Evolutionary conservation across 2,888 invertebrate species (phyloP).

Genomic region (Drosophila tanythrix): DNA sequence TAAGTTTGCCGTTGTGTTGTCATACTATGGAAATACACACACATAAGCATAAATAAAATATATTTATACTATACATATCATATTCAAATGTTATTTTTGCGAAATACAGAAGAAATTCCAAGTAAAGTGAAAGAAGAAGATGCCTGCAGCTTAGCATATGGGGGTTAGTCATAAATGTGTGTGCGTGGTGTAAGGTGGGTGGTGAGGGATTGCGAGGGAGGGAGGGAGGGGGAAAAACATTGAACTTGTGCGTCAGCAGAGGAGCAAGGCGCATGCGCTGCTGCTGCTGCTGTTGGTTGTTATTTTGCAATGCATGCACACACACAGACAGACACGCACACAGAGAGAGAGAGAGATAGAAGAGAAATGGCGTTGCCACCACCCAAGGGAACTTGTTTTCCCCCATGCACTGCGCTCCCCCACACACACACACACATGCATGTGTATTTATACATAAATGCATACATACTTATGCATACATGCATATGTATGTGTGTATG

Average conservation of each 20-base stretch:
- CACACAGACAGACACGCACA: neutral
- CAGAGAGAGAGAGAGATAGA: neutral
- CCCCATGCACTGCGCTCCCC: conserved; percentile 52
- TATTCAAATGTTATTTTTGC: conserved; percentile 72
- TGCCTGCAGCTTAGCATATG: conserved; percentile 40
- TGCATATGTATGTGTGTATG: conserved; percentile 11
- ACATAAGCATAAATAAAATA: neutral
- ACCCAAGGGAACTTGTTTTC: conserved; percentile 73
- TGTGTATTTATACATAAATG: neutral
- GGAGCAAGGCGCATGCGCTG: conserved; percentile 60
- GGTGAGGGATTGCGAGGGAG: neutral
- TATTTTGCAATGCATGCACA: conserved; percentile 50
- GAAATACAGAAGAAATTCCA: conserved; percentile 61
- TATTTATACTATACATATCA: conserved; percentile 11
- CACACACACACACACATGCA: conserved; percentile 15
- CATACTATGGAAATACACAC: conserved; percentile 65
- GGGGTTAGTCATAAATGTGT: conserved; percentile 56
- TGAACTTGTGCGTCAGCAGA: conserved; percentile 60
- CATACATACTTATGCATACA: conserved; percentile 1
- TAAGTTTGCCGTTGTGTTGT: conserved; percentile 56
- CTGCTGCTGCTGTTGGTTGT: conserved; percentile 26
- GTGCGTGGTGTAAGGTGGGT: neutral
- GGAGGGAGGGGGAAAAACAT: conserved; percentile 32
- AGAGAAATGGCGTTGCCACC: conserved; percentile 52
- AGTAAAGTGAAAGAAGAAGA: conserved; percentile 65